phyloP scores from a whole-genome alignment of 2,797 vertebrate genomes.

The Falco cherrug region DNA sequence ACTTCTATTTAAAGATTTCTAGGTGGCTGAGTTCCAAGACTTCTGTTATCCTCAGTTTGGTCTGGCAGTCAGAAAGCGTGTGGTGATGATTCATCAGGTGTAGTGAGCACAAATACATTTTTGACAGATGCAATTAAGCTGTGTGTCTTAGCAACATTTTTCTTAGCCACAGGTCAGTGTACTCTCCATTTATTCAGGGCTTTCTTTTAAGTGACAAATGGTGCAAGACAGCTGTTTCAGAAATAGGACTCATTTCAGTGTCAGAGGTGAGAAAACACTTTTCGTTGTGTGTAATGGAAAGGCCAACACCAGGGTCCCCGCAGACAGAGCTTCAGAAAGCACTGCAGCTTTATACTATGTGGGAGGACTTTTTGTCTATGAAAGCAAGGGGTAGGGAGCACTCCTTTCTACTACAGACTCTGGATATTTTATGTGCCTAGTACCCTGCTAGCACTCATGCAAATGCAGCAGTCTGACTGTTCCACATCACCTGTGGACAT shows the following conservation, averaged over 20 bases:
- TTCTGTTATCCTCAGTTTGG: not conserved
- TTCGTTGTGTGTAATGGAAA: not conserved
- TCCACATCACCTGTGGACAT: not conserved
- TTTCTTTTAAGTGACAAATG: slow-evolving; percentile 41
- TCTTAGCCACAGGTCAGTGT: slow-evolving; percentile 50
- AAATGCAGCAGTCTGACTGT: too few species aligned
- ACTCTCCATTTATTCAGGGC: slow-evolving; percentile 31
- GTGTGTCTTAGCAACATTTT: slow-evolving; percentile 37
- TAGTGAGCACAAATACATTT: slow-evolving; percentile 16
- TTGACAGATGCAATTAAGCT: slow-evolving; percentile 60
- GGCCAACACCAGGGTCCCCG: not conserved
- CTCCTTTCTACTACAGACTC: not conserved
- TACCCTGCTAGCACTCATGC: not conserved
- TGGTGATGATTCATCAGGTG: slow-evolving; percentile 50
- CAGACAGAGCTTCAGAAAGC: not conserved
- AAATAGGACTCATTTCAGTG: not conserved
- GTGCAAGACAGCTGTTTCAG: slow-evolving; percentile 17
- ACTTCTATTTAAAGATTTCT: not conserved
- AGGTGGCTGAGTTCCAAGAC: slow-evolving; percentile 7
- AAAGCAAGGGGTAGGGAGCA: not conserved
- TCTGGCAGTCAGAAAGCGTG: not conserved
- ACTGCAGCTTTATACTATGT: not conserved
- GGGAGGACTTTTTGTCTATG: not conserved
- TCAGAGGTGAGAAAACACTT: slow-evolving; percentile 47
- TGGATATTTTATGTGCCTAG: not conserved